Base-by-base conservation (phyloP, 2,888 invertebrate species). In the Pristionchus entomophagus region DNA sequence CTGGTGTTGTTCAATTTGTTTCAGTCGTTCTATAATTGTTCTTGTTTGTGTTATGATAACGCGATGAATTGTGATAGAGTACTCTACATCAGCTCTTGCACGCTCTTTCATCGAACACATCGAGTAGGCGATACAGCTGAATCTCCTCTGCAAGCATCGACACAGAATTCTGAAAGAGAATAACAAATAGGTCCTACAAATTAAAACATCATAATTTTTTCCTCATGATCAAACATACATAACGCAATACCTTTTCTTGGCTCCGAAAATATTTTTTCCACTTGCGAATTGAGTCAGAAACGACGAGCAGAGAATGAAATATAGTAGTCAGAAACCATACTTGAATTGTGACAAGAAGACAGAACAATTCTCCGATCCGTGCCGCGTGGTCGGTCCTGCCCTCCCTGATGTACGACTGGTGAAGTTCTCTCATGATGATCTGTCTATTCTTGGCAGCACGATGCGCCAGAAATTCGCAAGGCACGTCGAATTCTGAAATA, bases 291-390 rank as follows among this genome's bases (percentile, higher is more conserved):
- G n/a, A n/a, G n/a, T n/a, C n/a, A n/a, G n/a, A 32, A 19, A 12
- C 14, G 5, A 65, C 32, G 17, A 2, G 22, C 3, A 10, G 19
- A 69, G 38, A 17, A 1, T 6, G 45, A 45, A 14, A 45, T 10
- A 14, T 14, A 45, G 38, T n/a, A n/a, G n/a, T n/a, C n/a, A n/a
- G n/a, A n/a, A n/a, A 69, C 35, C 19, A 3, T 38, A 56, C 81
- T n/a, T 81, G 81, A 32, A 81, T n/a, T 6, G 81, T 51, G 14
- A 81, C 41, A 0, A 81, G 81, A 0, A 81, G n/a, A n/a, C 35
- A 81, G 81, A 81, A 81, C 17, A 81, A n/a, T n/a, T 51, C 56
- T 81, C 81, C 81, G 17, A 81, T 35, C 26, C 81, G 22, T 0
- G 22, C n/a, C 3, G 81, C 81, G n/a, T 81, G 56, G 4, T 81